Conservation (phyloP, 2,113 vertebrate genomes). For the Elachura formosa region DNA sequence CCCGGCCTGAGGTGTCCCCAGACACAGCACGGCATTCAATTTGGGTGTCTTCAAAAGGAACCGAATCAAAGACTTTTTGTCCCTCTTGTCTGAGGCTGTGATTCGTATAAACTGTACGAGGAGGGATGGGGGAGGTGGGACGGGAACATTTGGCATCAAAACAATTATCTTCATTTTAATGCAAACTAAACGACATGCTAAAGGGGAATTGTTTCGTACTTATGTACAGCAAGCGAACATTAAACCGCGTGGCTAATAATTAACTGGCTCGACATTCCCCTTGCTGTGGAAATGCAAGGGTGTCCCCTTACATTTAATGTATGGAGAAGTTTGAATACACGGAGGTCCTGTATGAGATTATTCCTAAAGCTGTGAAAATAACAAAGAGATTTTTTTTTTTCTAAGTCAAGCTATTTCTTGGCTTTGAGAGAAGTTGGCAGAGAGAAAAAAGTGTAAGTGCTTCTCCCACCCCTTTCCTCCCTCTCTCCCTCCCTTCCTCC, state of each 20-base stretch:
- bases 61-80: conserved; percentile 11
- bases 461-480: neutral
- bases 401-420: conserved; percentile 37
- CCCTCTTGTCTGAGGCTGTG: neutral
- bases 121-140: neutral
- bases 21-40: neutral
- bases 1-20: neutral
- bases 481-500: neutral
- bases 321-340: neutral
- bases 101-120: conserved; percentile 1
- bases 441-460: conserved; percentile 28
- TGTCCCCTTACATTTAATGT: conserved; percentile 8
- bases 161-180: conserved; percentile 55
- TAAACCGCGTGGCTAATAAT: conserved; percentile 54
- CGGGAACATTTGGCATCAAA: conserved; percentile 43
- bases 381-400: neutral
- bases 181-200: conserved; percentile 37
- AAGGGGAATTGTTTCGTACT: conserved; percentile 35
- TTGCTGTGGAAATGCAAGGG: neutral
- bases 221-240: conserved; percentile 52
- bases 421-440: conserved; percentile 58
- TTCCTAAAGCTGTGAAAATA: conserved; percentile 45
- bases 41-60: neutral
- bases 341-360: conserved; percentile 19
- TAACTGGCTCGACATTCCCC: conserved; percentile 1